Evolutionary conservation across 1,140 invertebrate genomes (phyloP), one percentile per base, ranked within the genome.

Genomic region (Archegozetes longisetosus): DNA sequence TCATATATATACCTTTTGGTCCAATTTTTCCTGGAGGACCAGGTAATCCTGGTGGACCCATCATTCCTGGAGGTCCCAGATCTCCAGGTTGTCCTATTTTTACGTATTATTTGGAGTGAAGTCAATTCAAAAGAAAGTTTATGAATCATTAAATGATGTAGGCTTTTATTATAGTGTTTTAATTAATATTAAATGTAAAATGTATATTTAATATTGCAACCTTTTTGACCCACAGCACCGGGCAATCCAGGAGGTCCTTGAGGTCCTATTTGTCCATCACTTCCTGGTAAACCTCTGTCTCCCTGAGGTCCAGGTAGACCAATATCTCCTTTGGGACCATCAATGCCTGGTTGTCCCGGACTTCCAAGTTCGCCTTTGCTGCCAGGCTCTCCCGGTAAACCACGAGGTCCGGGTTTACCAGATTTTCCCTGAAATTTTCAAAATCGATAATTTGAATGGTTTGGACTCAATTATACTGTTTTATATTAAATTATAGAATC

Each of bases 61-160:
- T 83, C n/a, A 83, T 73, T 28, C 87, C 87, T 62, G 86, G 84
- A 22, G 88, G 87, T 58, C 88, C 88, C 68, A 91, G 89, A 67
- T 90, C 86, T 14, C 89, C 88, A 67, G 51, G 20, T 23, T 54
- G 53, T 23, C 88, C 87, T 69, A 47, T 22, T 53, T n/a, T n/a
- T 53, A 2, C 24, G 2, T 22, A 28, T 89, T 88, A 47, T 3
- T 46, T 49, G 17, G 25, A 24, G 17, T 50, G 24, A 4, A 53
- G 53, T 14, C 20, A 58, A 26, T 50, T 32, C 14, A 61, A 14
- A 20, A 29, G 14, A 60, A 68, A 57, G 61, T 58, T 52, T 67
- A 66, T 61, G 64, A 12, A 62, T 63, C 62, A 62, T 55, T 55
- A 56, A 53, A 48, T 57, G 61, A 51, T 47, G 40, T 59, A 24